A percentile compares a stretch with the other conserved stretches of the same genome.
Evolutionary conservation across 1,140 invertebrate genomes (phyloP).

Genomic region (Trichogramma pretiosum): DNA sequence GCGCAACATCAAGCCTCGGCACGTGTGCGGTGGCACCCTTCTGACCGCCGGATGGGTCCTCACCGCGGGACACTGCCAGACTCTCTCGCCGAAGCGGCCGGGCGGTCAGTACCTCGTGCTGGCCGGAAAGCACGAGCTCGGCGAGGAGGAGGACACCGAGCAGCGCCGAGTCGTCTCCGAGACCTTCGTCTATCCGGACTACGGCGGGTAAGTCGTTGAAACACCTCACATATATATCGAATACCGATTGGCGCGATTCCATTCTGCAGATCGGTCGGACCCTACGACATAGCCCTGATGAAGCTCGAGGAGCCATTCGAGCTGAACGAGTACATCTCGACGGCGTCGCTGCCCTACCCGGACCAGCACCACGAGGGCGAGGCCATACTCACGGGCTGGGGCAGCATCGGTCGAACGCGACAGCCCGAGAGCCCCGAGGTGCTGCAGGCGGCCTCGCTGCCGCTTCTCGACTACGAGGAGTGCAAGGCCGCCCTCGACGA

Average conservation of each 20-base stretch:
- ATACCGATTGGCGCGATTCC: neutral
- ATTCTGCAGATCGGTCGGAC: constrained; percentile 30
- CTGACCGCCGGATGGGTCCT: constrained; percentile 42
- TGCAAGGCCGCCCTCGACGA: constrained; percentile 27
- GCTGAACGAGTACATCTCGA: constrained; percentile 38
- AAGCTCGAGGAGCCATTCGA: constrained; percentile 41
- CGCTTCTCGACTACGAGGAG: constrained; percentile 39
- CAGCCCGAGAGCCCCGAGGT: constrained; percentile 30
- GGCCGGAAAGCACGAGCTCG: constrained; percentile 39
- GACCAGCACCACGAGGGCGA: constrained; percentile 38
- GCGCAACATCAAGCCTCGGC: constrained; percentile 21
- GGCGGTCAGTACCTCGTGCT: constrained; percentile 27
- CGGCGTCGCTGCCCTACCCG: constrained; percentile 35
- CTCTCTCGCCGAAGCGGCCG: constrained; percentile 17
- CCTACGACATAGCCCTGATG: constrained; percentile 48
- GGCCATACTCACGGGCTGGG: constrained; percentile 43
- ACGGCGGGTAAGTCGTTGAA: constrained; percentile 29
- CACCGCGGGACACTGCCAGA: constrained; percentile 47
- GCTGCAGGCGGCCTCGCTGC: constrained; percentile 40
- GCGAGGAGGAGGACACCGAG: constrained; percentile 32
- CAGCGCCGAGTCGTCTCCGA: constrained; percentile 30
- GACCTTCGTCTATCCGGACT: constrained; percentile 30
- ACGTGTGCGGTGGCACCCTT: constrained; percentile 46
- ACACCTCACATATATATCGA: no score
- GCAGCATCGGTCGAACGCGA: constrained; percentile 39